Conservation (phyloP, 2,797 vertebrate species). For the Eulemur mongoz region DNA sequence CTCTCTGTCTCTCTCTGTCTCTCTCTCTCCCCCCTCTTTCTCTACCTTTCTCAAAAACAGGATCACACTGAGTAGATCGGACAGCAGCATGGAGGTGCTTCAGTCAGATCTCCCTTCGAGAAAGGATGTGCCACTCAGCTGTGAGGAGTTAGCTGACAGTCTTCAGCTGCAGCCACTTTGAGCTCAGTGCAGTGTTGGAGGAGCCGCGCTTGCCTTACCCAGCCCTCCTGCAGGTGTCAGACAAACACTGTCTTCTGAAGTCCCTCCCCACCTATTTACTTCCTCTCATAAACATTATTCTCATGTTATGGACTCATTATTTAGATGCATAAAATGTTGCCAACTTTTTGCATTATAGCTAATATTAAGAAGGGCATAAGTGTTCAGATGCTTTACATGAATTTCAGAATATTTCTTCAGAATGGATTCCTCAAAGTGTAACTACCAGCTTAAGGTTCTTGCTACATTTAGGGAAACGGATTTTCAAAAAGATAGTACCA, state of each 20-base stretch:
- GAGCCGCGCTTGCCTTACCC: not conserved
- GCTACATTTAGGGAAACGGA: not conserved
- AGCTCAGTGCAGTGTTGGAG: not conserved
- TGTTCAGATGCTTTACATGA: not conserved
- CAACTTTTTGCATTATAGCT: not conserved
- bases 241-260: too few relatives aligned
- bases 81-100: too few relatives aligned
- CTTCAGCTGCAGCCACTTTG: too few relatives aligned
- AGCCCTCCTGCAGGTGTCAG: not conserved
- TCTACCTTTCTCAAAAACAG: not conserved
- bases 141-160: not conserved
- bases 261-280: too few relatives aligned
- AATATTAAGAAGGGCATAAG: not conserved
- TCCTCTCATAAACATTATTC: not conserved
- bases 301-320: not conserved
- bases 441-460: not conserved
- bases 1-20: too few relatives aligned
- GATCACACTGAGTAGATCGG: not conserved
- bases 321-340: not conserved
- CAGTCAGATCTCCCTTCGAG: not conserved
- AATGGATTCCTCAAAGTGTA: not conserved
- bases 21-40: too few relatives aligned
- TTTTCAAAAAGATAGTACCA: not conserved
- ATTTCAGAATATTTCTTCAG: not conserved
- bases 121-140: not conserved